Base-by-base conservation (phyloP, 2,113 vertebrate genomes). In the Aspidoscelis tigris region DNA sequence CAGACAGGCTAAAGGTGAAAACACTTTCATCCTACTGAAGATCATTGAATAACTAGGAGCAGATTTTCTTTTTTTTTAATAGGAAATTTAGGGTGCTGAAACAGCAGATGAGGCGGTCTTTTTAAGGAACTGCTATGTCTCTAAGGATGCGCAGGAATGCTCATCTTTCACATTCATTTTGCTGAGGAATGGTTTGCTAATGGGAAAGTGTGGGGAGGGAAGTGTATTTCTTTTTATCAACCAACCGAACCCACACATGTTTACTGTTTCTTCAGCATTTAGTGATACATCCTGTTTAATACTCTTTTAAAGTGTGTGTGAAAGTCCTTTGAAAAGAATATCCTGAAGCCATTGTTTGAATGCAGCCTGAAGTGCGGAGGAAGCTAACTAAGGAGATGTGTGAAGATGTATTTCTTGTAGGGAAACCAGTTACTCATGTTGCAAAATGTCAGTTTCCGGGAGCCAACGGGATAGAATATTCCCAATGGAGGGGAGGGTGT, bases 291-390 rank as follows among this genome's bases (percentile, higher is more conserved):
- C 64, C 33, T 86, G 9, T 7, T 5, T 39, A 88, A 69, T 22
- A 82, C 73, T 87, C 89, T 61, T 83, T 86, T 84, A 91, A 92
- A 88, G 14, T 33, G 33, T 33, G 47, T 50, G 47, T 50, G 58
- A 16, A 18, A 64, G 82, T 66, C 82, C 21, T 87, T 91, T 86
- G 83, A 88, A 77, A 90, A 78, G 91, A 76, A 93, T 89, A 90
- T 94, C 87, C 91, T 92, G 90, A 68, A 16, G 20, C 2, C 74
- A 74, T 73, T 81, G 93, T 90, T 93, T 90, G 81, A 86, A 91
- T 84, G 89, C 89, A 90, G 86, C 91, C 66, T 82, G 80, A 88
- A 89, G 68, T 89, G 1, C 90, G 86, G 90, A 91, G 93, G 84
- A 89, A 91, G 85, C 78, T 92, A 88, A 86, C 78, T 92, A 88